Percentiles rank a stretch among this genome's conserved stretches.
phyloP scores from a whole-genome alignment of 1,140 invertebrate genomes.

The Mercenaria mercenaria region DNA sequence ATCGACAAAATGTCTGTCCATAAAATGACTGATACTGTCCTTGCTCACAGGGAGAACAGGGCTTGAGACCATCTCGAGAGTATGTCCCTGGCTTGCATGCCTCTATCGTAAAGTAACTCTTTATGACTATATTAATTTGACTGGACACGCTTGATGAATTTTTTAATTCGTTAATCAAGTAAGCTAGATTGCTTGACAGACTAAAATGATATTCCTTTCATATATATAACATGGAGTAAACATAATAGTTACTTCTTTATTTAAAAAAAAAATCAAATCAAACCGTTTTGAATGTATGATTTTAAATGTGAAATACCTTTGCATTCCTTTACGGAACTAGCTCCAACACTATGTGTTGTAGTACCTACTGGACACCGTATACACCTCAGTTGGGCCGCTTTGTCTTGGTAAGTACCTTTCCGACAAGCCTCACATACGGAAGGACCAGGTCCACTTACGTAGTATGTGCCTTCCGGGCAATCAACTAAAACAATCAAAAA shows the following conservation, averaged over 20 bases:
- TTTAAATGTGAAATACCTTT: constrained; percentile 28
- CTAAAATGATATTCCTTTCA: too few species aligned
- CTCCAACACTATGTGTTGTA: constrained; percentile 5
- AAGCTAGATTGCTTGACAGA: neutral
- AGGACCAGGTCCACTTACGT: neutral
- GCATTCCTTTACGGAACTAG: neutral
- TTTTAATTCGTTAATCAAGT: neutral
- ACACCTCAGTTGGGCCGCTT: neutral
- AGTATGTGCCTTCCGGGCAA: constrained; percentile 42
- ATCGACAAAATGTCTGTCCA: neutral
- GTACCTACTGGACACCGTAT: neutral
- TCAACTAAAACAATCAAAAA: constrained; percentile 14
- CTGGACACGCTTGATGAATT: too few species aligned
- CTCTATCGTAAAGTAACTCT: neutral
- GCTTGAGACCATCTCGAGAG: constrained; percentile 5
- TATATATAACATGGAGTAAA: too few species aligned
- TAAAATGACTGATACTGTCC: constrained; percentile 21
- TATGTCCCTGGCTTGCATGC: constrained; percentile 5
- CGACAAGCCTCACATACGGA: neutral
- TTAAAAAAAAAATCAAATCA: too few species aligned
- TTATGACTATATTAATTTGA: too few species aligned
- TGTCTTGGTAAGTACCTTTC: constrained; percentile 29
- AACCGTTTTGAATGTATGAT: neutral
- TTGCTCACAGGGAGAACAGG: constrained; percentile 14
- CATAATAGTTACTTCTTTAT: too few species aligned